Evolutionary conservation across 1,140 invertebrate species (phyloP).

Genomic region (Chelonus insularis): DNA sequence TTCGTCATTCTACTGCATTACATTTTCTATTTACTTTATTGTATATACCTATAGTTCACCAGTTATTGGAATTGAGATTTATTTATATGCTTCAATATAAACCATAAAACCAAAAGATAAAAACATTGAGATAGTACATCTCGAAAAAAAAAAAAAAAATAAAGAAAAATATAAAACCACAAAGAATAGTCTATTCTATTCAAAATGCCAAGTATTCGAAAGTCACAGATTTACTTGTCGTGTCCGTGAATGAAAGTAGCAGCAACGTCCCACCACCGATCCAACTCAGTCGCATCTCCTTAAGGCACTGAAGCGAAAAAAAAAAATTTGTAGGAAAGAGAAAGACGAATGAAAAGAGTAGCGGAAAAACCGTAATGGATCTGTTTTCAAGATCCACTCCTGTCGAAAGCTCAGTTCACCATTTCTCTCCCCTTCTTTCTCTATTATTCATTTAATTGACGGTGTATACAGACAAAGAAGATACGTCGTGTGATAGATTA

Average conservation of each 20-base stretch:
- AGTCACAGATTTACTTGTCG: conserved; percentile 10
- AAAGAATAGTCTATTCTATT: too few relatives aligned
- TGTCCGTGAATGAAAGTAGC: conserved; percentile 22
- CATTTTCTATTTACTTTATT: too few relatives aligned
- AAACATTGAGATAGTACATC: conserved; percentile 10
- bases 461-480: too few relatives aligned
- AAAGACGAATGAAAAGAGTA: conserved; percentile 18
- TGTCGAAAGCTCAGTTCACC: conserved; percentile 27
- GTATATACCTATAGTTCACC: too few relatives aligned
- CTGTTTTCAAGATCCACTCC: conserved; percentile 29
- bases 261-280: not conserved
- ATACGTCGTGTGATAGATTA: too few relatives aligned
- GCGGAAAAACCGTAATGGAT: conserved; percentile 31
- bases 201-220: conserved; percentile 2
- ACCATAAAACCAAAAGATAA: not conserved
- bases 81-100: not conserved
- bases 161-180: too few relatives aligned
- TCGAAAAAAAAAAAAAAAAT: conserved; percentile 24
- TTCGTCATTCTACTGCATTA: too few relatives aligned
- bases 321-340: not conserved
- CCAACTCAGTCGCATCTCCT: conserved; percentile 10
- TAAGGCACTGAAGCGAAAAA: conserved; percentile 24
- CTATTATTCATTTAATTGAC: conserved; percentile 1
- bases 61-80: too few relatives aligned
- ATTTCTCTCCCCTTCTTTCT: conserved; percentile 15